Conservation (phyloP, 1,140 invertebrate species). For the Alviniconcha marisindica region DNA sequence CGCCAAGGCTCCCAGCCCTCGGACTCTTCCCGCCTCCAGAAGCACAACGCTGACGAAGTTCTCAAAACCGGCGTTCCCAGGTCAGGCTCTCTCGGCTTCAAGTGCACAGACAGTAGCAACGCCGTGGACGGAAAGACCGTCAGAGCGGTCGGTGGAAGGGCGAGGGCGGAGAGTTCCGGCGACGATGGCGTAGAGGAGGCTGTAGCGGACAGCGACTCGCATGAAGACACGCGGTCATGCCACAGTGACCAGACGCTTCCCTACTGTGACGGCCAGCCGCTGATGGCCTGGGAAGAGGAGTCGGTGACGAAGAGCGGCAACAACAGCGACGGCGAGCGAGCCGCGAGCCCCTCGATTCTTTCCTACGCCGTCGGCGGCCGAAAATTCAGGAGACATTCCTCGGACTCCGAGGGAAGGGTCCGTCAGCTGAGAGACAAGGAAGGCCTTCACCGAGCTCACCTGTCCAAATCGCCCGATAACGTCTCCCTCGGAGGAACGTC, state of each 20-base stretch:
- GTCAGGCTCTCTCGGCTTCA: background rate
- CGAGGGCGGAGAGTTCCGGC: background rate
- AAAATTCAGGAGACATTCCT: constrained; percentile 20
- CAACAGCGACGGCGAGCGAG: constrained; percentile 9
- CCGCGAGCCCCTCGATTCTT: background rate
- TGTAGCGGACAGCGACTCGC: background rate
- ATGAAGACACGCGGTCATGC: constrained; percentile 8
- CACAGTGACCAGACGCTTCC: constrained; percentile 15
- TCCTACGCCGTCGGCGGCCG: background rate
- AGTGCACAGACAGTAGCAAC: background rate
- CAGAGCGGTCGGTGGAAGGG: background rate
- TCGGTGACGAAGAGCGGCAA: background rate
- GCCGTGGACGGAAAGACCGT: background rate
- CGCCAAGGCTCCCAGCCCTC: background rate
- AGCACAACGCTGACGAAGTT: background rate
- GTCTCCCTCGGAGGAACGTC: background rate
- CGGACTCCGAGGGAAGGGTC: background rate
- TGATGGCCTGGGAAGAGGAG: background rate
- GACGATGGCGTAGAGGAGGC: background rate
- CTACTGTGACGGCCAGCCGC: constrained; percentile 31
- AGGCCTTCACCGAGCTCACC: background rate
- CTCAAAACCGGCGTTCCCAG: background rate
- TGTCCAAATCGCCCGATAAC: background rate
- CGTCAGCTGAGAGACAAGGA: constrained; percentile 1
- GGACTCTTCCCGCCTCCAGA: no score